Percentiles rank a stretch among this genome's conserved stretches.
phyloP scores from a whole-genome alignment of 2,113 vertebrate species.

The Cisticola juncidis region DNA sequence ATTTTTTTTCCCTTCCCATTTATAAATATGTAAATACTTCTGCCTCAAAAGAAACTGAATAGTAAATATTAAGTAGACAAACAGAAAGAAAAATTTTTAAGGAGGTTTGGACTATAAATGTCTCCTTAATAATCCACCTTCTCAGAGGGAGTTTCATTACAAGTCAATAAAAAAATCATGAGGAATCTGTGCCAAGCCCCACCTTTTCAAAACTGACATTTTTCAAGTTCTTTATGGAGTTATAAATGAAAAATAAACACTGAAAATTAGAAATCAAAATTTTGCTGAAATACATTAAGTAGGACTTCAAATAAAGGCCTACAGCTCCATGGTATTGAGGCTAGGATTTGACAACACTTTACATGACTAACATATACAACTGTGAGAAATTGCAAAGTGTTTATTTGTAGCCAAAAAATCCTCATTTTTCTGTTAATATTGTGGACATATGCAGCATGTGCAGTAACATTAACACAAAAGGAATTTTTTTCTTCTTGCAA shows the following conservation, averaged over 20 bases:
- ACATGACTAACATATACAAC: not conserved
- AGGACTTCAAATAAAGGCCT: not conserved
- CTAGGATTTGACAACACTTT: not conserved
- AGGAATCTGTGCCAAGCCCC: not conserved
- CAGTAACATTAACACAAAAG: not conserved
- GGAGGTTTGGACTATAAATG: too few relatives aligned
- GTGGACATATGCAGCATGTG: too few relatives aligned
- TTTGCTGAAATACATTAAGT: not conserved
- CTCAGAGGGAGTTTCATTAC: not conserved
- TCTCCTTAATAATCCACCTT: not conserved
- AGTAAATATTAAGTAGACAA: not conserved
- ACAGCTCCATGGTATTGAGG: not conserved
- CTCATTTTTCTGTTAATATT: not conserved
- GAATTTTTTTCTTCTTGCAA: not conserved
- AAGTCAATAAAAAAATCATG: not conserved
- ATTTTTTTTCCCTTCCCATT: fast-evolving
- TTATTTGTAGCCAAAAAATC: not conserved
- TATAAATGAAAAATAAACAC: not conserved
- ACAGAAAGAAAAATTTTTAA: not conserved
- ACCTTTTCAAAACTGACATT: not conserved
- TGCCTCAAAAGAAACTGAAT: not conserved
- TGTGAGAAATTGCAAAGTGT: not conserved
- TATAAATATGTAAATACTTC: not conserved
- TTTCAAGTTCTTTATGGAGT: not conserved
- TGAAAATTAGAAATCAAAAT: not conserved